A percentile compares a stretch with the other conserved stretches of the same genome.
phyloP scores from a whole-genome alignment of 2,888 invertebrate species.

The Scelioninae gen. 1 region DNA sequence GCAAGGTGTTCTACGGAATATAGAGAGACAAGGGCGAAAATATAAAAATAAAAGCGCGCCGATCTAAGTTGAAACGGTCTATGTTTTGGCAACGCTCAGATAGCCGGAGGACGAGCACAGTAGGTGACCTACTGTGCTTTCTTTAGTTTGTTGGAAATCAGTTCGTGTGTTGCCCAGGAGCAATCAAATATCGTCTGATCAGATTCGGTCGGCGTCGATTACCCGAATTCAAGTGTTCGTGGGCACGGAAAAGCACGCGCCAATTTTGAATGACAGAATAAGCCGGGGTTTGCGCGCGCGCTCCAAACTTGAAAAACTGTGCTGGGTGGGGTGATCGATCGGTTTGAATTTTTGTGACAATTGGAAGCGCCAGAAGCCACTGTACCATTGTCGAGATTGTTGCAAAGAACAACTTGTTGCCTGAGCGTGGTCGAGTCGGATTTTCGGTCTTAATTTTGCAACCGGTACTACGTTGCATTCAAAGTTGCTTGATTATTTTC shows the following conservation, averaged over 20 bases:
- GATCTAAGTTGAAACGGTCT: constrained; percentile 50
- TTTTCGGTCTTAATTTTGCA: constrained; percentile 8
- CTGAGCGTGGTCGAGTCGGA: constrained; percentile 28
- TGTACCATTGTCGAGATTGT: constrained; percentile 64
- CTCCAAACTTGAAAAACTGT: constrained; percentile 59
- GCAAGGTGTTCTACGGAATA: constrained; percentile 36
- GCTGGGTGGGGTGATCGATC: constrained; percentile 69
- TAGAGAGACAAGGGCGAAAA: constrained; percentile 68
- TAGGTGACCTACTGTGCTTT: constrained; percentile 76
- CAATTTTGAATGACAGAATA: constrained; percentile 32
- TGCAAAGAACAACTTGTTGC: constrained; percentile 66
- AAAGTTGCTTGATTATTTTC: not conserved
- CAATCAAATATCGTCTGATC: constrained; percentile 34
- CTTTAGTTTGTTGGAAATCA: constrained; percentile 76
- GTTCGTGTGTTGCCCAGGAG: constrained; percentile 45
- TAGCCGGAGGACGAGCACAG: constrained; percentile 71
- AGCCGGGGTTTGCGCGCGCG: constrained; percentile 52
- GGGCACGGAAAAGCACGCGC: constrained; percentile 29
- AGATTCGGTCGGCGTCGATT: constrained; percentile 1
- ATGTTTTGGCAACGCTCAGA: constrained; percentile 66
- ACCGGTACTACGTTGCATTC: constrained; percentile 2
- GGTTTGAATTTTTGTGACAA: constrained; percentile 68
- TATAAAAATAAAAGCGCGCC: constrained; percentile 71
- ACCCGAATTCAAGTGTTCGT: not conserved
- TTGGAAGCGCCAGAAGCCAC: constrained; percentile 62